Conservation (phyloP, 2,888 invertebrate genomes). For the Agriotes lineatus region DNA sequence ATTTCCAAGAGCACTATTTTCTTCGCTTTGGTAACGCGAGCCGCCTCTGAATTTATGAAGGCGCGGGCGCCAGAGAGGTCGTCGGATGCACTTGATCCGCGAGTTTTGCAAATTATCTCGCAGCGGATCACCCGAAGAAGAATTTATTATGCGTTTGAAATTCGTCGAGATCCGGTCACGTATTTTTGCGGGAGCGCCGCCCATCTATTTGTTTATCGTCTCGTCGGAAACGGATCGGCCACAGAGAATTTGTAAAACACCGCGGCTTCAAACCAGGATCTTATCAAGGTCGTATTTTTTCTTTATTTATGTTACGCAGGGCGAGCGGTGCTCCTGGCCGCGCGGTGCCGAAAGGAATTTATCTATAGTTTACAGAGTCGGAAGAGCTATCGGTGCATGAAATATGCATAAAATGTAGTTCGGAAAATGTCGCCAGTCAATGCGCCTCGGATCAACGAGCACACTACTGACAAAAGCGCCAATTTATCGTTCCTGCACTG, state of each 20-base stretch:
- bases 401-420: conserved; percentile 31
- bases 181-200: conserved; percentile 8
- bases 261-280: not conserved
- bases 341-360: conserved; percentile 6
- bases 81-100: conserved; percentile 31
- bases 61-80: conserved; percentile 21
- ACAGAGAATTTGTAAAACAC: conserved; percentile 15
- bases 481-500: not conserved
- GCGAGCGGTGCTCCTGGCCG: not conserved
- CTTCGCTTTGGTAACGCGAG: conserved; percentile 17
- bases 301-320: too few relatives aligned
- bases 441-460: conserved; percentile 30
- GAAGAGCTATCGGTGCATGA: conserved; percentile 30
- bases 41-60: conserved; percentile 24
- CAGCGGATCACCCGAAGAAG: conserved; percentile 7
- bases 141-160: conserved; percentile 23
- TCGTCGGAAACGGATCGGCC: conserved; percentile 18
- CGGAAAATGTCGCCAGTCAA: conserved; percentile 37
- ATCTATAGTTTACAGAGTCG: conserved; percentile 34
- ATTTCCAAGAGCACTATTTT: too few relatives aligned
- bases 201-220: conserved; percentile 22
- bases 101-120: conserved; percentile 29
- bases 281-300: not conserved
- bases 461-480: conserved; percentile 25
- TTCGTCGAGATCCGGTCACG: conserved; percentile 25